phyloP scores from a whole-genome alignment of 30 jellyfish, hydroid and myxozoan genomes.

The Turritopsis rubra region DNA sequence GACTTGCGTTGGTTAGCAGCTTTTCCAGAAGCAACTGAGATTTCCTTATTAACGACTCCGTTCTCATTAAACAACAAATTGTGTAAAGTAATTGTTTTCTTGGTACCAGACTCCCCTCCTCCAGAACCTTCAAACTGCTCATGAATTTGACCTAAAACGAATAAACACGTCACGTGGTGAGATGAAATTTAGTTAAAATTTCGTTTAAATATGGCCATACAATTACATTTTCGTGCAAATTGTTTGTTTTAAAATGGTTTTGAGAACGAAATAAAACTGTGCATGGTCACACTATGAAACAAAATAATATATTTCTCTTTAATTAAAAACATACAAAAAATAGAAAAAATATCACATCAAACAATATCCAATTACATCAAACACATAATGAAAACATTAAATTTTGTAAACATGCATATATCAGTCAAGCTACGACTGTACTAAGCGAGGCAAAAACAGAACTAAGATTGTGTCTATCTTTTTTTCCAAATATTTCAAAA shows the following conservation, averaged over 20 bases:
- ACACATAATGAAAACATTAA: neutral
- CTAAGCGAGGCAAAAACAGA: neutral
- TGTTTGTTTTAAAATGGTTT: neutral
- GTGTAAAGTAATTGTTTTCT: slow-evolving; percentile 16
- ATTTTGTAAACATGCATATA: neutral
- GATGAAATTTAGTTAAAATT: neutral
- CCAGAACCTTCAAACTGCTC: slow-evolving; percentile 19
- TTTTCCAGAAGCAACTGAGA: slow-evolving; percentile 10
- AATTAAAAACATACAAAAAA: neutral
- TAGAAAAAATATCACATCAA: neutral
- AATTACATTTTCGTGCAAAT: neutral
- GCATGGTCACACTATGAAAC: neutral
- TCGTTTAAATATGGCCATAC: neutral
- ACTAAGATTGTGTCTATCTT: too few species aligned
- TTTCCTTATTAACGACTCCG: neutral
- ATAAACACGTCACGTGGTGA: neutral
- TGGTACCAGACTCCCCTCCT: slow-evolving; percentile 16
- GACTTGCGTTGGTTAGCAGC: neutral
- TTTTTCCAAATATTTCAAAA: neutral
- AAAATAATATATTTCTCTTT: neutral
- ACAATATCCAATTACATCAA: neutral
- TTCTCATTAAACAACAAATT: slow-evolving; percentile 18
- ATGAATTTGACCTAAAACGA: neutral
- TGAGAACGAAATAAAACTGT: neutral
- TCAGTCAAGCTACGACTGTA: neutral